These are phyloP conservation scores for Andrena dorsata DNA, from an alignment of 2,888 invertebrate genomes.

Conservation along the genomic window DNA sequence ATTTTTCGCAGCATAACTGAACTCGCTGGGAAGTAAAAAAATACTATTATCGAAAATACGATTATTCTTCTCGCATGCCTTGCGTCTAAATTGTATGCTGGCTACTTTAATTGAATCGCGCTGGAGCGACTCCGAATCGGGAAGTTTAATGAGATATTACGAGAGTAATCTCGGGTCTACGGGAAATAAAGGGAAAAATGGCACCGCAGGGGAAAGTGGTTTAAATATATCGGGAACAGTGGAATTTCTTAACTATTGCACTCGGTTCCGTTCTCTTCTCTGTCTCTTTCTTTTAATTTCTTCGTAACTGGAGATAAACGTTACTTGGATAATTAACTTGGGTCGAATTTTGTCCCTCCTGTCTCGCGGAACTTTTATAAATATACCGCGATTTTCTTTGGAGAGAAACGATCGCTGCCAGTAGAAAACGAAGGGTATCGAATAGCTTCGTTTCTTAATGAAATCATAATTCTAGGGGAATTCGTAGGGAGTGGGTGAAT, in stretches of 20 bases:
- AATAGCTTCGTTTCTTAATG: slow-evolving; percentile 39
- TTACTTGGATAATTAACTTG: slow-evolving; percentile 49
- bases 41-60: not conserved
- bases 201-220: slow-evolving; percentile 9
- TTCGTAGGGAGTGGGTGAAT: slow-evolving; percentile 1
- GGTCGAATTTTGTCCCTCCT: slow-evolving; percentile 27
- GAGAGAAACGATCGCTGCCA: slow-evolving; percentile 5
- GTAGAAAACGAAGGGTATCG: slow-evolving; percentile 25
- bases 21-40: not conserved
- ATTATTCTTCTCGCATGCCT: too few relatives aligned
- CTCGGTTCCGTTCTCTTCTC: not conserved
- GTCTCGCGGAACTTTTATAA: slow-evolving; percentile 32
- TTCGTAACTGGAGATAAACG: slow-evolving; percentile 45
- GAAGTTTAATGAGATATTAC: slow-evolving; percentile 11
- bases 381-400: slow-evolving; percentile 46
- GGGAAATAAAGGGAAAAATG: not conserved
- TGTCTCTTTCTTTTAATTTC: slow-evolving; percentile 34
- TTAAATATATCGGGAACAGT: slow-evolving; percentile 31
- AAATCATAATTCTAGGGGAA: slow-evolving; percentile 51
- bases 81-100: not conserved
- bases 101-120: not conserved
- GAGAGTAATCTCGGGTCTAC: slow-evolving; percentile 6
- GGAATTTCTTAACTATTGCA: slow-evolving; percentile 21
- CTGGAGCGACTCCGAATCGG: not conserved
- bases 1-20: not conserved